These are phyloP conservation scores for Drosophila yooni DNA, from an alignment of 2,888 invertebrate genomes.

Conservation along the genomic window DNA sequence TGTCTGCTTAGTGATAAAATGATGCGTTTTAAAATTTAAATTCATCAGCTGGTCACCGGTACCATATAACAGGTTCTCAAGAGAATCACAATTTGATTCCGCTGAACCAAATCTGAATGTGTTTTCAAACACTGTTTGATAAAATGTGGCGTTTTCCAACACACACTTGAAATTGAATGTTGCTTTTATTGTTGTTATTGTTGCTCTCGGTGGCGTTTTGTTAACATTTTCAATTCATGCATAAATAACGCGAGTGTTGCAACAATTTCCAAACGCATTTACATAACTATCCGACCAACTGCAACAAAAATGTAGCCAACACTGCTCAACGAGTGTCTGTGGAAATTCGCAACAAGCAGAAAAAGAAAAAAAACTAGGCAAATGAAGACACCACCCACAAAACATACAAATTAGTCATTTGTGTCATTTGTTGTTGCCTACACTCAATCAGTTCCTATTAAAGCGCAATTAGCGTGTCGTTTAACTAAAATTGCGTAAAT, in stretches of 20 bases:
- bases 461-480: slow-evolving; percentile 45
- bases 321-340: slow-evolving; percentile 9
- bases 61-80: background rate
- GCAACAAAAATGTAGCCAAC: slow-evolving; percentile 34
- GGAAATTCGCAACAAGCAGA: slow-evolving; percentile 53
- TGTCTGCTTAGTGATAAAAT: background rate
- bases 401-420: slow-evolving; percentile 37
- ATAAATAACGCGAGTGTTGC: slow-evolving; percentile 53
- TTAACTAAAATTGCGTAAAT: slow-evolving; percentile 52
- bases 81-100: background rate
- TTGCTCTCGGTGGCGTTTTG: slow-evolving; percentile 33
- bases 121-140: slow-evolving; percentile 7
- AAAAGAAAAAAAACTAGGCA: slow-evolving; percentile 45
- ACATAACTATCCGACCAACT: slow-evolving; percentile 41
- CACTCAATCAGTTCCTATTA: slow-evolving; percentile 69
- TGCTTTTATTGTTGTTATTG: slow-evolving; percentile 54
- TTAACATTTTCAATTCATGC: slow-evolving; percentile 35
- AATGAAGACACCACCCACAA: slow-evolving; percentile 52
- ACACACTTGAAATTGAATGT: slow-evolving; percentile 41
- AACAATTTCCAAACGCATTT: slow-evolving; percentile 48
- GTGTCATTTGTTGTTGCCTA: slow-evolving; percentile 26
- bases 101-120: background rate
- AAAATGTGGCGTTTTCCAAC: background rate
- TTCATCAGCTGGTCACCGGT: background rate
- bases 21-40: background rate